These are phyloP conservation scores for Oreortyx pictus DNA, from an alignment of 2,797 vertebrate genomes.

Conservation along the genomic window DNA sequence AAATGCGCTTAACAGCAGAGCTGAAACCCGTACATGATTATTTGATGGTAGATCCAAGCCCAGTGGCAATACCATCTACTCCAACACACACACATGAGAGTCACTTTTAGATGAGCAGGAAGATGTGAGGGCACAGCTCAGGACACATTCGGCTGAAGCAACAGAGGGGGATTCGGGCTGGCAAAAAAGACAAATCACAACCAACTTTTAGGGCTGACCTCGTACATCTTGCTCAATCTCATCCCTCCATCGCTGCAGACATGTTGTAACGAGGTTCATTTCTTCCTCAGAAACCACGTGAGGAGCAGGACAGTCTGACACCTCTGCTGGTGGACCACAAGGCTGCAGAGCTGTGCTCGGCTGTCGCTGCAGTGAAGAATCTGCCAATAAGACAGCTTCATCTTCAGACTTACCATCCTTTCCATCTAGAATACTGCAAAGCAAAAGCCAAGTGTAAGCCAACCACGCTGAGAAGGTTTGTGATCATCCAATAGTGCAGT, in stretches of 20 bases:
- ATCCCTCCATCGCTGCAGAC: conserved; percentile 91
- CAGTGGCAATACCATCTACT: too few relatives aligned
- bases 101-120: not conserved
- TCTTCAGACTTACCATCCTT: conserved; percentile 19
- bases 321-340: conserved; percentile 71
- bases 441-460: not conserved
- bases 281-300: conserved; percentile 85
- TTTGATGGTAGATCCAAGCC: not conserved
- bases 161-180: not conserved
- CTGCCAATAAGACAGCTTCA: conserved; percentile 19
- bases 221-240: conserved; percentile 92
- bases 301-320: conserved; percentile 82
- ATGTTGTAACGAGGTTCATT: conserved; percentile 86
- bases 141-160: not conserved
- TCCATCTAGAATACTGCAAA: not conserved
- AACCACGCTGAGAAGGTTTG: not conserved
- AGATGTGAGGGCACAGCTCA: not conserved
- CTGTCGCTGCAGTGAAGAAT: conserved; percentile 61
- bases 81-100: not conserved
- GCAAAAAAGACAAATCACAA: not conserved
- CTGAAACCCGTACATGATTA: not conserved
- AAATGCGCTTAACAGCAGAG: accelerated
- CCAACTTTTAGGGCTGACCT: conserved; percentile 74
- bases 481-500: not conserved
- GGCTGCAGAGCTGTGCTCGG: conserved; percentile 77